Conservation (phyloP, 2,888 invertebrate genomes). For the Ametastegia equiseti region DNA sequence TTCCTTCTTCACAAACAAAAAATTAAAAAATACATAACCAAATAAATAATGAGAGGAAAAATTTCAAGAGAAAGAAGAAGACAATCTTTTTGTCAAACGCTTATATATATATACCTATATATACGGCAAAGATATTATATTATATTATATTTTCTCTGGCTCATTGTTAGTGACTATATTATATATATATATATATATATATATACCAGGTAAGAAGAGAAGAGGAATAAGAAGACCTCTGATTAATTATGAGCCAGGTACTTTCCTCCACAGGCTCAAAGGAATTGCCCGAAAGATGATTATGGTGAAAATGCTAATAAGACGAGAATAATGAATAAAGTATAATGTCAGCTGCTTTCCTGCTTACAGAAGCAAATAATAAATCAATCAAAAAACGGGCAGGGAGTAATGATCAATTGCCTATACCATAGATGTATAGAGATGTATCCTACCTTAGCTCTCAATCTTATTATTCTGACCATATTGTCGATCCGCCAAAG, state of each 20-base stretch:
- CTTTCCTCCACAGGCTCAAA: not conserved
- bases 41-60: not conserved
- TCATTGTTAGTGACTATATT: not conserved
- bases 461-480: not conserved
- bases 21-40: not conserved
- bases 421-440: not conserved
- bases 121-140: not conserved
- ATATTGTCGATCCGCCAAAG: not conserved
- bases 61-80: not conserved
- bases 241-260: conserved; percentile 6
- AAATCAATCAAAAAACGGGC: not conserved
- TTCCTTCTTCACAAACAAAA: not conserved
- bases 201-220: too few species aligned
- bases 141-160: not conserved
- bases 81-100: not conserved
- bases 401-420: not conserved
- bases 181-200: too few species aligned
- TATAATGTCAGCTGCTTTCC: not conserved
- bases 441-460: too few species aligned
- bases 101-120: too few species aligned
- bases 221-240: not conserved
- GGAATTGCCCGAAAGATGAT: not conserved
- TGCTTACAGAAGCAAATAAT: not conserved
- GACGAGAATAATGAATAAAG: not conserved
- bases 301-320: not conserved